Evolutionary conservation across 2,113 vertebrate species (phyloP), one percentile per base, ranked within the genome.

Genomic region (Rousettus leschenaultii): DNA sequence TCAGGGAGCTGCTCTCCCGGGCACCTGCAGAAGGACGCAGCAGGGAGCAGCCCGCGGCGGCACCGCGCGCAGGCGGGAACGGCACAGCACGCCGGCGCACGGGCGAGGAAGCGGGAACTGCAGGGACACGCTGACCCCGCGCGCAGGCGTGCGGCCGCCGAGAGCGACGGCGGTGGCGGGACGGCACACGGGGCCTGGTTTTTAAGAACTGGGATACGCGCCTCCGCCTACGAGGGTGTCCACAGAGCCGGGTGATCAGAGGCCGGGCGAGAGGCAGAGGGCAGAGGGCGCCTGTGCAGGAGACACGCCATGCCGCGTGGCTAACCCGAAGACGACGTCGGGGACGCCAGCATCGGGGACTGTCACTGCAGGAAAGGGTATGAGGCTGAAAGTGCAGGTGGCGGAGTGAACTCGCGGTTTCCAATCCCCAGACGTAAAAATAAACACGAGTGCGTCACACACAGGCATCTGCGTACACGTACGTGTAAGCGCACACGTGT

Each of bases 91-190:
- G 24, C 26, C 15, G 16, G 53, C 7, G 53, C 15, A 3, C 22
- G 59, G 3, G 48, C 18, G 40, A 45, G 40, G 10, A 28, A 4
- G 51, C 0, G n/a, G 24, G 16, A 15, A n/a, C 80, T 12, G n/a
- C 43, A 4, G 43, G 1, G 63, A 15, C 5, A 11, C 0, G 0
- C 3, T 6, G 7, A 33, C 16, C 13, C 24, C 65, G 14, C 0
- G 35, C 8, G 35, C 8, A 24, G n/a, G 83, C 3, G 24, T 7
- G 13, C 16, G 0, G 5, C 26, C 35, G 30, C 33, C 9, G 75
- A 6, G 26, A 40, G 8, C 0, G 35, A 35, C n/a, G 40, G 22
- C 21, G 26, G 86, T 35, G 48, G 18, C 40, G 21, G 33, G n/a
- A 71, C 0, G 26, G 61, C 0, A 0, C 4, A 22, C 1, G 21